phyloP scores from a whole-genome alignment of 2,113 vertebrate genomes.

The Pleuronectes platessa region DNA sequence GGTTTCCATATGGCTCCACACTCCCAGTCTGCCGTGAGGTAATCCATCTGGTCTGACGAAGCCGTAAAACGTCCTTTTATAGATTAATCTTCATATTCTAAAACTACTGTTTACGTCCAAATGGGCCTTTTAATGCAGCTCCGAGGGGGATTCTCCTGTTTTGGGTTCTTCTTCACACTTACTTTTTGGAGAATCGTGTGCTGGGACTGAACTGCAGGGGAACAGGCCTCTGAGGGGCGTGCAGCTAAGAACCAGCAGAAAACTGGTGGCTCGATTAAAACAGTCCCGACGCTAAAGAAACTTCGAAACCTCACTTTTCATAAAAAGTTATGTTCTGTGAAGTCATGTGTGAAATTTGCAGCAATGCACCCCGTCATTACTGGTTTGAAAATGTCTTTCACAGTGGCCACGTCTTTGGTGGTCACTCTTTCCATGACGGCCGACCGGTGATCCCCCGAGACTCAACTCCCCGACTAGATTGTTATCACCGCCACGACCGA shows the following conservation, averaged over 20 bases:
- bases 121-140: not conserved
- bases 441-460: conserved; percentile 30
- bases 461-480: conserved; percentile 34
- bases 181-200: too few species aligned
- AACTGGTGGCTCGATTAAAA: not conserved
- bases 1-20: conserved; percentile 40
- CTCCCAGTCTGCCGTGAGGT: conserved; percentile 29
- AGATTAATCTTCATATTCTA: not conserved
- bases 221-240: not conserved
- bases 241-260: not conserved
- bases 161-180: not conserved
- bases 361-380: not conserved
- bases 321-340: conserved; percentile 10
- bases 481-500: conserved; percentile 45
- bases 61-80: not conserved
- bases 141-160: not conserved
- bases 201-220: not conserved
- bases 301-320: not conserved
- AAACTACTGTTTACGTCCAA: not conserved
- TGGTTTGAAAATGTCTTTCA: conserved; percentile 3
- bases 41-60: conserved; percentile 15
- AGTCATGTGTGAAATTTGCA: conserved; percentile 1
- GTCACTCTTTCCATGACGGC: conserved; percentile 2
- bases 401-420: not conserved
- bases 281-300: conserved; percentile 2